Percentiles rank a stretch among this genome's conserved stretches.
These are phyloP conservation scores for Syrphus vitripennis DNA, from an alignment of 2,888 invertebrate genomes.

Conservation along the genomic window DNA sequence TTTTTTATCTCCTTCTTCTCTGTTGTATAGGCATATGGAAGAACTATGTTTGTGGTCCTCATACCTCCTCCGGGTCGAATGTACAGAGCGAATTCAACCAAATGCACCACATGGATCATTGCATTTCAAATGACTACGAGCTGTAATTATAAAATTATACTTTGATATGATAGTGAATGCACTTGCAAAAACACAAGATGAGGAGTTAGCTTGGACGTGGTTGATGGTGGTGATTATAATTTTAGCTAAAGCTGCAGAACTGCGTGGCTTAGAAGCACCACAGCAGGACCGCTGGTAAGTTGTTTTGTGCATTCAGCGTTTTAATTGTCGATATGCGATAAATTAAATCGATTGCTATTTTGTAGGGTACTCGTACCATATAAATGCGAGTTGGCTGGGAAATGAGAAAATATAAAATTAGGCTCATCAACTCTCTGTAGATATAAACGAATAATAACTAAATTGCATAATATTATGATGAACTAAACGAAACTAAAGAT, in stretches of 20 bases:
- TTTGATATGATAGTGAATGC: constrained; percentile 30
- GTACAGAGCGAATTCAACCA: not conserved
- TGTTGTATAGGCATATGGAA: not conserved
- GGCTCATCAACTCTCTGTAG: too few relatives aligned
- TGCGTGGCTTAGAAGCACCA: constrained; percentile 27
- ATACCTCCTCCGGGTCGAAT: not conserved
- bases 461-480: too few relatives aligned
- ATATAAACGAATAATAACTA: too few relatives aligned
- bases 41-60: not conserved
- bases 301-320: constrained; percentile 11
- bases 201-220: not conserved
- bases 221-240: constrained; percentile 10
- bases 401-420: not conserved
- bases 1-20: not conserved
- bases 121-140: constrained; percentile 56
- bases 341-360: constrained; percentile 36
- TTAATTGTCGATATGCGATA: constrained; percentile 28
- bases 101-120: constrained; percentile 58
- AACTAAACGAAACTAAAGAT: too few relatives aligned
- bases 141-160: constrained; percentile 68
- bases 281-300: not conserved
- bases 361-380: not conserved
- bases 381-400: not conserved
- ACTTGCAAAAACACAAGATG: constrained; percentile 26
- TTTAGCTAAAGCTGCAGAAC: constrained; percentile 39